A percentile compares a stretch with the other conserved stretches of the same genome.
phyloP scores from a whole-genome alignment of 2,113 vertebrate genomes.

The Baryphthengus martii region DNA sequence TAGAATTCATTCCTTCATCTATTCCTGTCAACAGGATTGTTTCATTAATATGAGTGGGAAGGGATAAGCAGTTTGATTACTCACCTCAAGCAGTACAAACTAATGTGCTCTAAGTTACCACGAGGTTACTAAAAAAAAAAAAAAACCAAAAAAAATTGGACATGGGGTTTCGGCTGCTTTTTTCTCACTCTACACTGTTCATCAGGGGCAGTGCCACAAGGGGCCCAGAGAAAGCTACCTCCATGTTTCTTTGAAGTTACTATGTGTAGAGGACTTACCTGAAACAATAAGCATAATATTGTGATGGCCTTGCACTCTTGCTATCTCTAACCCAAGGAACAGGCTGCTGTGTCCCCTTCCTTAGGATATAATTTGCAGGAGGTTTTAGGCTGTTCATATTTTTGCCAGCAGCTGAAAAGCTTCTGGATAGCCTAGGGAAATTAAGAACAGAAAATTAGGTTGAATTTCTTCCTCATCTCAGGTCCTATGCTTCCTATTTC shows the following conservation, averaged over 20 bases:
- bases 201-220: background rate
- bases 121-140: background rate
- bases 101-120: rapidly evolving
- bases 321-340: background rate
- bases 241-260: background rate
- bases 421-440: background rate
- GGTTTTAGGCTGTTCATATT: background rate
- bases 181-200: background rate
- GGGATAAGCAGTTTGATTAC: background rate
- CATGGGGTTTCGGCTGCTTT: rapidly evolving
- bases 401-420: background rate
- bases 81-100: background rate
- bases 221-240: background rate
- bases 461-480: background rate
- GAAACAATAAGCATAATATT: background rate
- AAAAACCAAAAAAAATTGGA: too few species aligned
- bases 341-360: background rate
- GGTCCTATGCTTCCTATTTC: background rate
- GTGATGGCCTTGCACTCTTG: rapidly evolving
- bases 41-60: background rate
- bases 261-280: background rate
- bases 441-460: background rate
- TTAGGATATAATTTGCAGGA: background rate
- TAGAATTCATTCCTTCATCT: background rate
- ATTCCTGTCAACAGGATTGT: background rate